Percentiles rank a stretch among this genome's conserved stretches.
Conservation (phyloP, 2,888 invertebrate species). For the Coremacera marginata region DNA sequence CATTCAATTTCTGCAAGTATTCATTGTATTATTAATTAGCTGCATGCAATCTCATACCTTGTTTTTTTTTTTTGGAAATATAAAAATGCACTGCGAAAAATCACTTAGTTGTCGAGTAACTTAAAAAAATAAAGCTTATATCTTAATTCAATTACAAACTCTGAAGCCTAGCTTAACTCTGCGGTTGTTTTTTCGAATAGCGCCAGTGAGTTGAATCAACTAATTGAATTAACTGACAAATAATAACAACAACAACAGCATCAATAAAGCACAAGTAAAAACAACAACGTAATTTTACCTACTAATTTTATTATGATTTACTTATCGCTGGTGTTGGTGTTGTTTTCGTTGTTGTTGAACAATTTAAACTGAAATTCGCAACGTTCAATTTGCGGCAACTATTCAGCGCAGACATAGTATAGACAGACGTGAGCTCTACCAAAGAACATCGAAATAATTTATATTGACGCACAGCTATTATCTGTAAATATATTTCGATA, state of each 20-base stretch:
- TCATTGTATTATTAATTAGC: neutral
- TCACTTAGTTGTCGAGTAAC: conserved; percentile 5
- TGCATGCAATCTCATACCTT: neutral
- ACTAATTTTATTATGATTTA: conserved; percentile 21
- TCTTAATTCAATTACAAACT: neutral
- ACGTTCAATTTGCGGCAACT: too few species aligned
- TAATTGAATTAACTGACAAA: conserved; percentile 16
- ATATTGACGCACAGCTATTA: too few species aligned
- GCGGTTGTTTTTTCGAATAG: neutral
- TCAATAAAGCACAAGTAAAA: neutral
- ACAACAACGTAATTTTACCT: neutral
- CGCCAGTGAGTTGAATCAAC: conserved; percentile 1
- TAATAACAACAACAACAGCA: neutral
- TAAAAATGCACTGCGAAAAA: neutral
- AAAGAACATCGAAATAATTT: too few species aligned
- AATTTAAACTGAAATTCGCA: too few species aligned
- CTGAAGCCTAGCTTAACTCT: neutral
- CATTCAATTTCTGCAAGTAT: too few species aligned
- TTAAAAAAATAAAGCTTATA: neutral
- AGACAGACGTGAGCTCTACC: too few species aligned
- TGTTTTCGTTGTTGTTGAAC: too few species aligned
- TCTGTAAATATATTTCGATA: too few species aligned
- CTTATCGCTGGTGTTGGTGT: neutral
- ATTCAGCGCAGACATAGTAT: too few species aligned
- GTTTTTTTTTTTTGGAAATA: too few species aligned